Evolutionary conservation across 2,113 vertebrate species (phyloP).

Genomic region (Hyaena hyaena): DNA sequence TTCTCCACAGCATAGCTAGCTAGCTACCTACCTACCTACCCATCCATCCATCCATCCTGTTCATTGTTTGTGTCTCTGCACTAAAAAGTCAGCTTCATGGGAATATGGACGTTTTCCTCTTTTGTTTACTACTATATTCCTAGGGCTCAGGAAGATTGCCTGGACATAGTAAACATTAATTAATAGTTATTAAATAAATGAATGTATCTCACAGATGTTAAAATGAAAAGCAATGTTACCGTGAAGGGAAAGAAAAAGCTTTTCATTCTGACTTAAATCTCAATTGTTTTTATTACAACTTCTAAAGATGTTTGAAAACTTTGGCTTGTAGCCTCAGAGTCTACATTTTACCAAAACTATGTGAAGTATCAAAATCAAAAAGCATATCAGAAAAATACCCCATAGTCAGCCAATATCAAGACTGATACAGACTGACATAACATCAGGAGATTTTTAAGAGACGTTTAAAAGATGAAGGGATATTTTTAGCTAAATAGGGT

Average conservation of each 20-base stretch:
- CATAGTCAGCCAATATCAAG: neutral
- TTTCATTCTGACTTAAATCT: neutral
- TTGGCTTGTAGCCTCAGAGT: neutral
- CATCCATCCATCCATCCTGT: neutral
- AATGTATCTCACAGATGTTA: neutral
- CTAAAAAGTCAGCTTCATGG: neutral
- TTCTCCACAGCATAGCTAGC: neutral
- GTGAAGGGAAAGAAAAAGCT: neutral
- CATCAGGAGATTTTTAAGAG: neutral
- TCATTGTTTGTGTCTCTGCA: neutral
- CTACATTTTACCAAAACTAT: neutral
- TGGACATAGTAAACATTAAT: neutral
- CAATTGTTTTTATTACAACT: constrained; percentile 39
- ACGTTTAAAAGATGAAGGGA: neutral
- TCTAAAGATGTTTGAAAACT: constrained; percentile 22
- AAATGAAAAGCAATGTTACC: neutral
- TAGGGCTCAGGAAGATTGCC: neutral
- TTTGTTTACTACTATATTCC: neutral
- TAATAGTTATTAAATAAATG: neutral
- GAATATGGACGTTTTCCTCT: neutral
- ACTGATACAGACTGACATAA: neutral
- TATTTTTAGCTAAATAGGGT: neutral
- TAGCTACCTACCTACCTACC: neutral
- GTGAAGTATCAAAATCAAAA: neutral
- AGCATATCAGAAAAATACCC: neutral